Evolutionary conservation across 2,888 invertebrate species (phyloP).

Genomic region (Synergus umbraculus): DNA sequence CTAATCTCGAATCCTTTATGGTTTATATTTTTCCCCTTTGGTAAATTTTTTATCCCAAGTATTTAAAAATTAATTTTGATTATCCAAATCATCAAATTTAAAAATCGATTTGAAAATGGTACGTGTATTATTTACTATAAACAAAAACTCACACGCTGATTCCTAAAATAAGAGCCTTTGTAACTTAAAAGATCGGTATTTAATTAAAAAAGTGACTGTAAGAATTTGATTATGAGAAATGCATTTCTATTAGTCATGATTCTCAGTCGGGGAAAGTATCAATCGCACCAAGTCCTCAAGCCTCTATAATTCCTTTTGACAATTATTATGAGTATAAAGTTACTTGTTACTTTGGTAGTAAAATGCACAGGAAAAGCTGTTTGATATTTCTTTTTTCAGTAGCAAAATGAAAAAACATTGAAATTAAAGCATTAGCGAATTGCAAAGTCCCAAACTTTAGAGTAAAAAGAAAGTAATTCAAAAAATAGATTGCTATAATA

Average conservation of each 20-base stretch:
- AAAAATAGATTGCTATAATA: background rate
- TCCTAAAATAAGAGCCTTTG: background rate
- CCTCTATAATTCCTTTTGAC: too few relatives aligned
- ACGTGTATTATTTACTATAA: background rate
- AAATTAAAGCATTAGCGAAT: background rate
- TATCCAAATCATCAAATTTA: background rate
- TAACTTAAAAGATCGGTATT: background rate
- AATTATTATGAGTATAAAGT: too few relatives aligned
- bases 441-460: background rate
- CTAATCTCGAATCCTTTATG: background rate
- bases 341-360: background rate
- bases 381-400: background rate
- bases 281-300: too few relatives aligned
- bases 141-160: background rate
- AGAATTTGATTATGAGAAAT: conserved; percentile 3
- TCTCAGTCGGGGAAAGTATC: background rate
- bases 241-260: background rate
- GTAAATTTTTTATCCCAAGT: background rate
- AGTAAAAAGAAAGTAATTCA: background rate
- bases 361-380: background rate
- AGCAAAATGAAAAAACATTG: background rate
- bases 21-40: background rate
- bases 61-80: background rate
- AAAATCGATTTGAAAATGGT: background rate
- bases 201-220: conserved; percentile 2